Base-by-base conservation (phyloP, 2,888 invertebrate genomes). In the Athrips mouffetella region DNA sequence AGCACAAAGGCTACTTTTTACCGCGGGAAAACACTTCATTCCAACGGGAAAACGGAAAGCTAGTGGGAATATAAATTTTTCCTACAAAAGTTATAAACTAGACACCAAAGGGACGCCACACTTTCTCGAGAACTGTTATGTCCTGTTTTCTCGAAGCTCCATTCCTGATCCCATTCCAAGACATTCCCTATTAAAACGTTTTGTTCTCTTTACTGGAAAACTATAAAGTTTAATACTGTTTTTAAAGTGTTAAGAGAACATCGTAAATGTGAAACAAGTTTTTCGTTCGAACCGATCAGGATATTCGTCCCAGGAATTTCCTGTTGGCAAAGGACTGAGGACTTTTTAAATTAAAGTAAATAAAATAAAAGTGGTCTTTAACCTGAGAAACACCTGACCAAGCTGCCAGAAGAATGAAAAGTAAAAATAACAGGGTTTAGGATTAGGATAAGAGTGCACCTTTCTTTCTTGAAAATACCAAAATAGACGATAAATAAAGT, bases 181-280 rank as follows among this genome's bases (percentile, higher is more conserved):
- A 2, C 11, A 3, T 11, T 21, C 5, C 11, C 6, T 20, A 33
- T 42, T 44, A 27, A 45, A 45, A 33, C 20, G 40, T 41, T 46
- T 46, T 49, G 46, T 46, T 46, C 29, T 10, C 30, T 21, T 41
- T 33, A 33, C 16, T 41, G n/a, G 39, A 39, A 41, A 27, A 29
- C 29, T 49, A 15, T 49, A 49, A 40, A 49, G 40, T 45, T 49
- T 45, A 25, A 49, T 31, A 25, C 23, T 10, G 33, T 39, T 35
- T 15, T 6, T 16, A 18, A 27, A n/a, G 18, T 31, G 44, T 30
- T 20, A 44, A 44, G 7, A 15, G 31, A 20, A 20, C 31, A 21
- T 18, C 29, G 29, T 29, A 42, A 42, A 42, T 42, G 42, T 42
- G n/a, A 29, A 21, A 44, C 44, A 44, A 44, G 44, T 44, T 44